These are phyloP conservation scores for Eristalinus sepulchralis DNA, from an alignment of 2,888 invertebrate species.

Conservation along the genomic window DNA sequence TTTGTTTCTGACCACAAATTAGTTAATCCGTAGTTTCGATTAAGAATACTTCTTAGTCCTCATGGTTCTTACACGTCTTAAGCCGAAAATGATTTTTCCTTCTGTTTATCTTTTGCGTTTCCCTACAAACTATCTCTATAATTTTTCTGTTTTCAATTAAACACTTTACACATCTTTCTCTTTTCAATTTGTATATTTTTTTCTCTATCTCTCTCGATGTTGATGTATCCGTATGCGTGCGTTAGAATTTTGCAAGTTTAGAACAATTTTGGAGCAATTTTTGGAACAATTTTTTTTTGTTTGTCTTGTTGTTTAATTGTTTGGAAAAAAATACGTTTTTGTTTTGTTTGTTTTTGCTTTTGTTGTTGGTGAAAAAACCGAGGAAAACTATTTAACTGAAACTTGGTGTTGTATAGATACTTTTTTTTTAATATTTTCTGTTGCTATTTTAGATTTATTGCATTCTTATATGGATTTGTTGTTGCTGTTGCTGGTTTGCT, in stretches of 20 bases:
- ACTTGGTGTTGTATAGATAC: constrained; percentile 63
- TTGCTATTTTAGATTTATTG: constrained; percentile 55
- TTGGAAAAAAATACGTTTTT: constrained; percentile 47
- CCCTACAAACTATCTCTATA: constrained; percentile 20
- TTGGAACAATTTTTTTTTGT: background rate
- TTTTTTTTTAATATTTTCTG: constrained; percentile 72
- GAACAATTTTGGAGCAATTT: constrained; percentile 56
- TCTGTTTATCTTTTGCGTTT: constrained; percentile 29
- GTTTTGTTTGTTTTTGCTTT: constrained; percentile 69
- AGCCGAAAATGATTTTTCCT: constrained; percentile 63
- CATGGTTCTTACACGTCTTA: constrained; percentile 64
- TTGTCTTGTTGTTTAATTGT: constrained; percentile 53
- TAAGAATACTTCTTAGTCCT: constrained; percentile 64
- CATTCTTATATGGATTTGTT: constrained; percentile 69
- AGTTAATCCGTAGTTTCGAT: constrained; percentile 66
- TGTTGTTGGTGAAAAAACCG: constrained; percentile 74
- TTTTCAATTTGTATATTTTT: constrained; percentile 44
- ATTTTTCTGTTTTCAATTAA: constrained; percentile 54
- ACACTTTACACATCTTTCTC: constrained; percentile 48
- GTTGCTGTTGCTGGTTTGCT: constrained; percentile 68
- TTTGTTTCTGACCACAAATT: constrained; percentile 70
- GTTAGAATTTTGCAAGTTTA: constrained; percentile 60
- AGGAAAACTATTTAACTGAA: constrained; percentile 68
- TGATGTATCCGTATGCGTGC: constrained; percentile 34
- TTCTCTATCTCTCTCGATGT: constrained; percentile 59